Conservation (phyloP, 2,888 invertebrate genomes). For the Drosophila yooni region DNA sequence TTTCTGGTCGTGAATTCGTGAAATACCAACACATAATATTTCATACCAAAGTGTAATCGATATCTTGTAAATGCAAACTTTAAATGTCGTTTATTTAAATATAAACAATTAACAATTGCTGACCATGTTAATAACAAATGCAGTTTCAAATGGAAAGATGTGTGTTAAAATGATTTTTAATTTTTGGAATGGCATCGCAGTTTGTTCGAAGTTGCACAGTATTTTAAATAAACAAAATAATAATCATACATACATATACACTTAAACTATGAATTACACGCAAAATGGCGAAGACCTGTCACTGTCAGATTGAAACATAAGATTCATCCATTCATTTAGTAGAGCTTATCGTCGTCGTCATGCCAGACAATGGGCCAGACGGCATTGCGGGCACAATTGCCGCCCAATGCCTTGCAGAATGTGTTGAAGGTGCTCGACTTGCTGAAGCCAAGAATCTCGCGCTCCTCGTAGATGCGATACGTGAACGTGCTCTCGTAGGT, state of each 20-base stretch:
- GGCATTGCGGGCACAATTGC: conserved; percentile 90
- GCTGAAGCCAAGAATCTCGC: conserved; percentile 96
- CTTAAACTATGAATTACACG: conserved; percentile 21
- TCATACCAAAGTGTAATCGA: conserved; percentile 5
- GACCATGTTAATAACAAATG: background rate
- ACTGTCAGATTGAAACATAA: background rate
- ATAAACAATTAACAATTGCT: background rate
- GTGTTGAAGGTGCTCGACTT: conserved; percentile 94
- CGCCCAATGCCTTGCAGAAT: conserved; percentile 86
- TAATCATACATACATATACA: conserved; percentile 26
- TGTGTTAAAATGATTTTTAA: conserved; percentile 19
- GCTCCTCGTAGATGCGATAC: conserved; percentile 98
- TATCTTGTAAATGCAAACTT: background rate
- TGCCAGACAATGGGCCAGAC: conserved; percentile 90
- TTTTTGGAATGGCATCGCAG: conserved; percentile 72
- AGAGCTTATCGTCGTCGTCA: conserved; percentile 44
- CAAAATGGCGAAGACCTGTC: background rate
- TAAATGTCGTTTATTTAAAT: conserved; percentile 18
- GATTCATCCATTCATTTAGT: conserved; percentile 28
- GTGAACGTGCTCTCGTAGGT: conserved; percentile 98
- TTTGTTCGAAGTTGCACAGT: conserved; percentile 51
- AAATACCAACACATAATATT: background rate
- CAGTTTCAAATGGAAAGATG: background rate
- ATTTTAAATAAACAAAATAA: conserved; percentile 27
- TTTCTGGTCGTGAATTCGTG: background rate